Conservation (phyloP, 1,140 invertebrate species). For the Coelopa frigida region DNA sequence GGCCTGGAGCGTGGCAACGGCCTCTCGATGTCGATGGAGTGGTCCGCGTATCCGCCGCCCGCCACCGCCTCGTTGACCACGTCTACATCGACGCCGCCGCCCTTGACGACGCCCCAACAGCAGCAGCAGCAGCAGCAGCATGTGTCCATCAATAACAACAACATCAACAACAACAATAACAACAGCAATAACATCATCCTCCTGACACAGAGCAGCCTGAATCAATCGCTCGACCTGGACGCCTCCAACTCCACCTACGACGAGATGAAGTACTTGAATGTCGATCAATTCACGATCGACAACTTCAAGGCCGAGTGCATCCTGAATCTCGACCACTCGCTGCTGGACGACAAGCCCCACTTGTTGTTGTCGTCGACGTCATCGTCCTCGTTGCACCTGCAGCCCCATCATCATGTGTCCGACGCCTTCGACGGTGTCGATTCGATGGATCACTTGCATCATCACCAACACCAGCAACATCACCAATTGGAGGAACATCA, state of each 20-base stretch:
- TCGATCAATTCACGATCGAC: slow-evolving; percentile 43
- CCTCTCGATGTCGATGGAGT: slow-evolving; percentile 44
- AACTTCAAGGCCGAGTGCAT: slow-evolving; percentile 43
- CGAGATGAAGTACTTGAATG: slow-evolving; percentile 42
- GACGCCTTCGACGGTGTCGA: too few relatives aligned
- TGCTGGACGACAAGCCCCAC: slow-evolving; percentile 19
- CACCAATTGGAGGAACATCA: background rate
- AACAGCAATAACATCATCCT: too few relatives aligned
- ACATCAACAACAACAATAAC: background rate
- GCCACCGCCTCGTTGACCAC: slow-evolving; percentile 8
- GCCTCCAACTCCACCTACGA: slow-evolving; percentile 37
- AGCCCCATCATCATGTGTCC: too few relatives aligned
- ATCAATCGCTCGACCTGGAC: slow-evolving; percentile 27
- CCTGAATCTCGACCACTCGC: slow-evolving; percentile 34
- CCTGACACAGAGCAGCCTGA: too few relatives aligned
- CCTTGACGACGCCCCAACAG: slow-evolving; percentile 1
- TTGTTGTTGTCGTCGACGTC: too few relatives aligned
- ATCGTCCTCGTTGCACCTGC: too few relatives aligned
- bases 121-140: slow-evolving; percentile 2
- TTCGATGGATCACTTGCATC: background rate
- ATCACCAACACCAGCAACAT: background rate
- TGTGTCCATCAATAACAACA: background rate
- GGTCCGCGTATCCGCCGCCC: slow-evolving; percentile 36
- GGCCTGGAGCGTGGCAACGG: slow-evolving; percentile 36
- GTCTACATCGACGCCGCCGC: slow-evolving; percentile 10